These are phyloP conservation scores for Sinocyclocheilus anshuiensis DNA, from an alignment of 2,113 vertebrate genomes.

Conservation along the genomic window DNA sequence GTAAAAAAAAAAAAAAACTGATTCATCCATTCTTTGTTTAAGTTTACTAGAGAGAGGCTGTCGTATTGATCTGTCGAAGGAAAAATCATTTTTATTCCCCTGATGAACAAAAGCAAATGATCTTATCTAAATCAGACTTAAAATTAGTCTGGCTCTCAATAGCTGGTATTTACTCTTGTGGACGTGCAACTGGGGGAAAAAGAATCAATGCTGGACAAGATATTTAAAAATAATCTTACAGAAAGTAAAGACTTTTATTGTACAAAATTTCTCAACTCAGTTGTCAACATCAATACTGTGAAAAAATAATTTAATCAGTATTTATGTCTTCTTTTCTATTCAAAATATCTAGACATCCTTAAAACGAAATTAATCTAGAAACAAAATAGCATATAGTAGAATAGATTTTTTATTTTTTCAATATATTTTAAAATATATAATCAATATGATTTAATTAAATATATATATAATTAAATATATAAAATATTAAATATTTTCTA, in stretches of 20 bases:
- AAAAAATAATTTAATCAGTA: not conserved
- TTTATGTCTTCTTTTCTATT: not conserved
- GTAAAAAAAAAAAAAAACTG: slow-evolving; percentile 39
- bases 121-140: slow-evolving; percentile 65
- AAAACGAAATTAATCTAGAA: not conserved
- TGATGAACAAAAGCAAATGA: slow-evolving; percentile 58
- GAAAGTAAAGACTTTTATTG: not conserved
- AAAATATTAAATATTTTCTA: no score
- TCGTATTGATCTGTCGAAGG: slow-evolving; percentile 65
- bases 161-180: slow-evolving; percentile 23
- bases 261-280: not conserved
- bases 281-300: not conserved
- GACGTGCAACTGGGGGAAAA: not conserved
- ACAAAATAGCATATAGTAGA: not conserved
- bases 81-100: slow-evolving; percentile 61
- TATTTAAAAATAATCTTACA: not conserved
- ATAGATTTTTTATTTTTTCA: not conserved
- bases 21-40: slow-evolving; percentile 59
- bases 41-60: slow-evolving; percentile 57
- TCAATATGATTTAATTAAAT: not conserved
- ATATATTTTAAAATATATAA: no score
- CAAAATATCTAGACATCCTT: not conserved
- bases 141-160: slow-evolving; percentile 24
- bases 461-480: no score
- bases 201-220: slow-evolving; percentile 12